Percentiles rank a stretch among this genome's conserved stretches.
These are phyloP conservation scores for Melanerpes formicivorus DNA, from an alignment of 2,113 vertebrate species.

Conservation along the genomic window DNA sequence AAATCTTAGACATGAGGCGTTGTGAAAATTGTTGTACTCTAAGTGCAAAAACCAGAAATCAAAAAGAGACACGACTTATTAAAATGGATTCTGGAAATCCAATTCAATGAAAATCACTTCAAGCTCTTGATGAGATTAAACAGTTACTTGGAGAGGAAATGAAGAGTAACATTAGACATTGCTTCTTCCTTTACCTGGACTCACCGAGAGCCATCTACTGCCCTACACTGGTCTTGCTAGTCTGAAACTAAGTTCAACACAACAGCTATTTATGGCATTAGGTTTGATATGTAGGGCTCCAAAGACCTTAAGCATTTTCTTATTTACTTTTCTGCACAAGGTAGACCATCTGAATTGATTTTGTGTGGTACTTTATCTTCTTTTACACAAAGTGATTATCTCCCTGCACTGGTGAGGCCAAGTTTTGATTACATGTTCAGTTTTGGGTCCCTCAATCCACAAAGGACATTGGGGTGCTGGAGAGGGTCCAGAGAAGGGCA, in stretches of 20 bases:
- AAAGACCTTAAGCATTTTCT: neutral
- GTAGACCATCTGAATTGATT: neutral
- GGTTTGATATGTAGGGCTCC: neutral
- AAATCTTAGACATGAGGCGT: neutral
- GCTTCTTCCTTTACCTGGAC: neutral
- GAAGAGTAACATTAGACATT: neutral
- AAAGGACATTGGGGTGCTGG: too few relatives aligned
- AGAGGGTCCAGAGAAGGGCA: too few relatives aligned
- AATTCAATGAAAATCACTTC: neutral
- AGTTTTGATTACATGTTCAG: too few relatives aligned
- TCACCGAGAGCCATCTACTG: accelerated
- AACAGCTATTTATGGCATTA: neutral
- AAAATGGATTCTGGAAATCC: neutral
- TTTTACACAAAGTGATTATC: neutral
- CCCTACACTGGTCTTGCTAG: neutral
- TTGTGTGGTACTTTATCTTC: neutral
- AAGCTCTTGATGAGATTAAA: neutral
- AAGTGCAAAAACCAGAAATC: neutral
- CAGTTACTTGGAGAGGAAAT: neutral
- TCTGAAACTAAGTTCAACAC: neutral
- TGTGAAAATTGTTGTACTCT: neutral
- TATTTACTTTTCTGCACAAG: neutral
- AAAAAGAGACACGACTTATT: neutral
- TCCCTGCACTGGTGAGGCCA: too few relatives aligned
- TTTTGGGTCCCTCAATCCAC: too few relatives aligned